A percentile compares a stretch with the other conserved stretches of the same genome.
These are phyloP conservation scores for Heteronetta atricapilla DNA, from an alignment of 2,113 vertebrate genomes.

Conservation along the genomic window DNA sequence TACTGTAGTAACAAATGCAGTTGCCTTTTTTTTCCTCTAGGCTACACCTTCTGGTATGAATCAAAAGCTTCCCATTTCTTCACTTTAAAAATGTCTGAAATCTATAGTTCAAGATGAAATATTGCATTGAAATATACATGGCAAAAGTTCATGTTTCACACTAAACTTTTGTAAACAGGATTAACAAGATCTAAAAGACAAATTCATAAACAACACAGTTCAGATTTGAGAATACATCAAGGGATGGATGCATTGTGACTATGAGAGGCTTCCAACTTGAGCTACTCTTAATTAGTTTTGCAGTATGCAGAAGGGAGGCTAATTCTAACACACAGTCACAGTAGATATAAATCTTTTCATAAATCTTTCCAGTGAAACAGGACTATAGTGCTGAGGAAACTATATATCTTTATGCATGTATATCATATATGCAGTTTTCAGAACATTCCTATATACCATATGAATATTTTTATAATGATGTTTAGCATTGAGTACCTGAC, in stretches of 20 bases:
- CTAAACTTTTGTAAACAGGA: neutral
- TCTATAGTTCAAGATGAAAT: neutral
- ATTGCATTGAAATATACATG: neutral
- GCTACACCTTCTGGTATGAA: constrained; percentile 54
- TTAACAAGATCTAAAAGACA: neutral
- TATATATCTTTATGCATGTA: constrained; percentile 43
- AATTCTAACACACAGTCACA: neutral
- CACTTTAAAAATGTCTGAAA: constrained; percentile 49
- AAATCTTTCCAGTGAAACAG: neutral
- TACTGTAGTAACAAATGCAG: neutral
- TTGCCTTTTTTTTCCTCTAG: constrained; percentile 25
- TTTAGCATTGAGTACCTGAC: constrained; percentile 70
- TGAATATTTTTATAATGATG: constrained; percentile 78
- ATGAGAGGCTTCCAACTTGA: neutral
- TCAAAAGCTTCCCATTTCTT: constrained; percentile 54
- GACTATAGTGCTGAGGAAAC: neutral
- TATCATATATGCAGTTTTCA: constrained; percentile 44
- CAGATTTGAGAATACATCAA: neutral
- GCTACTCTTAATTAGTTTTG: neutral
- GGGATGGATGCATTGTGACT: neutral
- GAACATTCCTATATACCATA: constrained; percentile 66
- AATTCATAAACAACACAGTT: neutral
- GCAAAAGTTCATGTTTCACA: neutral
- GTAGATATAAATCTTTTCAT: neutral
- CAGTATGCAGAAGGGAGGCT: neutral